These are phyloP conservation scores for Porites divaricata DNA, from an alignment of 92 coral and sea anemone genomes.

Conservation along the genomic window DNA sequence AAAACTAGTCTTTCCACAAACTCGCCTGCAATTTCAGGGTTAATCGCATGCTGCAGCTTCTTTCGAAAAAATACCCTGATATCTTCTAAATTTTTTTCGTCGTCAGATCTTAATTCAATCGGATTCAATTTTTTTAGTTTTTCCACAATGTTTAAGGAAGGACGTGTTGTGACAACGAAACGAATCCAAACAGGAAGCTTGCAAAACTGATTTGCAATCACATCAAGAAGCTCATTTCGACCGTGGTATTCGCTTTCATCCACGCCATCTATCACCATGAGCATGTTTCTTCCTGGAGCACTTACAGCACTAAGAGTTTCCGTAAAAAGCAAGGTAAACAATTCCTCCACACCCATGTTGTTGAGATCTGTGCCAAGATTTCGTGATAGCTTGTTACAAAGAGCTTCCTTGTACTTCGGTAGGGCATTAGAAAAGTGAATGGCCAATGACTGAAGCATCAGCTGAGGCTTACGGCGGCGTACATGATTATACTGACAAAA, in stretches of 20 bases:
- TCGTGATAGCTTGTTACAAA: conserved; percentile 34
- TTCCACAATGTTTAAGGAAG: conserved; percentile 14
- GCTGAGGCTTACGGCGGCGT: conserved; percentile 14
- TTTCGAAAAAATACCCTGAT: conserved; percentile 24
- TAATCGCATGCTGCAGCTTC: conserved; percentile 12
- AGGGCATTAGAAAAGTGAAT: conserved; percentile 33
- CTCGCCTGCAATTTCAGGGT: not conserved
- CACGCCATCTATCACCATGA: conserved; percentile 10
- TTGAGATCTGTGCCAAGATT: not conserved
- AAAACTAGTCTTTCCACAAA: conserved; percentile 13
- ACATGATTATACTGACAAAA: conserved; percentile 11
- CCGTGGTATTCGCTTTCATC: conserved; percentile 48
- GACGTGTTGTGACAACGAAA: conserved; percentile 53
- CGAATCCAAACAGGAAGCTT: conserved; percentile 37
- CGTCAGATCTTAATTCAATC: conserved; percentile 3
- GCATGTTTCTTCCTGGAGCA: not conserved
- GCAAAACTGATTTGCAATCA: conserved; percentile 34
- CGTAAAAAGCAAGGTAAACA: conserved; percentile 42
- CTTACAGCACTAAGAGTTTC: conserved; percentile 38
- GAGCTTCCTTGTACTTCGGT: conserved; percentile 31
- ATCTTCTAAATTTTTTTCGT: no score
- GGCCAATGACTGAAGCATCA: no score
- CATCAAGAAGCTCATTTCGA: no score
- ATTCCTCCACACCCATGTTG: conserved; percentile 23
- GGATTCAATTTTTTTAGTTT: conserved; percentile 16